These are phyloP conservation scores for Escarpia spicata DNA, from an alignment of 2,888 invertebrate species.

Conservation along the genomic window DNA sequence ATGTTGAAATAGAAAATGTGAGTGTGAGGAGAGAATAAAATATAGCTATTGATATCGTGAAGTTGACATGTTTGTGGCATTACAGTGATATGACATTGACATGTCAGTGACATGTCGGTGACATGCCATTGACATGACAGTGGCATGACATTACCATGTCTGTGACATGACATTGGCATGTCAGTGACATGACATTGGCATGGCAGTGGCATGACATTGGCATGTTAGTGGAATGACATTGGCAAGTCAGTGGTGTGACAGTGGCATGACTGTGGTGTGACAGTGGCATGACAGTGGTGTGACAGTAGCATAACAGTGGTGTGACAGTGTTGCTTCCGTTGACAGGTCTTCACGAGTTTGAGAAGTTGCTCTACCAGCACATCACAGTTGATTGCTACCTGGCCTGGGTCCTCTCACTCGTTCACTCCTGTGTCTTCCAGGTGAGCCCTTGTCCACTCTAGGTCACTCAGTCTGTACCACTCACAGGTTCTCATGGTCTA, in stretches of 20 bases:
- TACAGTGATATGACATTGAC: neutral
- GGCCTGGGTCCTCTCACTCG: neutral
- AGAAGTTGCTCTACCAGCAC: slow-evolving; percentile 1
- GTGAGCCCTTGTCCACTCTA: neutral
- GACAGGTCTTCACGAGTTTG: slow-evolving; percentile 11
- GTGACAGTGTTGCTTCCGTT: neutral
- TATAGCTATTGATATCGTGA: neutral
- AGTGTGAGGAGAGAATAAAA: neutral
- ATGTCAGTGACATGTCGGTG: neutral
- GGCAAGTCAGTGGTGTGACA: neutral
- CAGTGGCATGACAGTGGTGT: neutral
- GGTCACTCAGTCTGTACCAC: neutral
- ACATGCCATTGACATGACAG: neutral
- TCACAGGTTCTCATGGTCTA: no score
- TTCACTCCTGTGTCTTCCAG: neutral
- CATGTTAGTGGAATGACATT: neutral
- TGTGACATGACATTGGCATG: neutral
- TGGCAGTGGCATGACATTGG: neutral
- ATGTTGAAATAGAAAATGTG: neutral
- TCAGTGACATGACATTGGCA: neutral
- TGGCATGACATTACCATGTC: neutral
- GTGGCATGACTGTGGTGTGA: neutral
- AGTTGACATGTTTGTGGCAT: neutral
- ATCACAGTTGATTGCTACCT: neutral
- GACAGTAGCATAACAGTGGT: neutral